Percentiles rank a stretch among this genome's conserved stretches.
Evolutionary conservation across 2,113 vertebrate genomes (phyloP).

Genomic region (Hemiscyllium ocellatum): DNA sequence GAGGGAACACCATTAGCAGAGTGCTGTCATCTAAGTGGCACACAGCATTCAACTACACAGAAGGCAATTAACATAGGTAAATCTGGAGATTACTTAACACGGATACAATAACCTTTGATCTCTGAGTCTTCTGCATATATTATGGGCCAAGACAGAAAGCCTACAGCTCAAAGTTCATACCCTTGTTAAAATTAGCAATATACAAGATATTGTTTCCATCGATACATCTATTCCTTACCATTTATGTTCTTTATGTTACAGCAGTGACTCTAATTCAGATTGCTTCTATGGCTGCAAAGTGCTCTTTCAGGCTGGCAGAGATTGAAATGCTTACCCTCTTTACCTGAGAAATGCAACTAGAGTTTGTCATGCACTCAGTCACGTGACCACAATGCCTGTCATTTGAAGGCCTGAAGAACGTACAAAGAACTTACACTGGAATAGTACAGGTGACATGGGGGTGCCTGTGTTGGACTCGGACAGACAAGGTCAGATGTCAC

Average conservation of each 20-base stretch:
- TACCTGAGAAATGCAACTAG: background rate
- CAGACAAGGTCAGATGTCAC: too few species aligned
- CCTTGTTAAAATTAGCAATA: background rate
- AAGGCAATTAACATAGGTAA: constrained; percentile 17
- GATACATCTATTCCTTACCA: background rate
- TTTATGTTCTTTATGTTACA: background rate
- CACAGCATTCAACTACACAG: constrained; percentile 36
- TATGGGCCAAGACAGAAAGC: background rate
- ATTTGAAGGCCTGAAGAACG: background rate
- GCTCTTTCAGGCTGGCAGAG: background rate
- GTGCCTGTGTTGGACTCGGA: too few species aligned
- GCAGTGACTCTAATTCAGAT: background rate
- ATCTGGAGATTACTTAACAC: background rate
- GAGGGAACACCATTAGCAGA: constrained; percentile 1
- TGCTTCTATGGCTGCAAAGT: background rate
- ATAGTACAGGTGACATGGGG: background rate
- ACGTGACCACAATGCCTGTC: background rate
- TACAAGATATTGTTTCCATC: background rate
- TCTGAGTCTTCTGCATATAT: background rate
- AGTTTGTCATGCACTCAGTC: background rate
- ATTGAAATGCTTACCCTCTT: background rate
- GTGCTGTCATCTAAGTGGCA: background rate
- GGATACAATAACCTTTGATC: background rate
- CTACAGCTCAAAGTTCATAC: background rate
- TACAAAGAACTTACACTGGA: background rate